A percentile compares a stretch with the other conserved stretches of the same genome.
phyloP scores from a whole-genome alignment of 2,797 vertebrate species.

The Anisognathus igniventris region DNA sequence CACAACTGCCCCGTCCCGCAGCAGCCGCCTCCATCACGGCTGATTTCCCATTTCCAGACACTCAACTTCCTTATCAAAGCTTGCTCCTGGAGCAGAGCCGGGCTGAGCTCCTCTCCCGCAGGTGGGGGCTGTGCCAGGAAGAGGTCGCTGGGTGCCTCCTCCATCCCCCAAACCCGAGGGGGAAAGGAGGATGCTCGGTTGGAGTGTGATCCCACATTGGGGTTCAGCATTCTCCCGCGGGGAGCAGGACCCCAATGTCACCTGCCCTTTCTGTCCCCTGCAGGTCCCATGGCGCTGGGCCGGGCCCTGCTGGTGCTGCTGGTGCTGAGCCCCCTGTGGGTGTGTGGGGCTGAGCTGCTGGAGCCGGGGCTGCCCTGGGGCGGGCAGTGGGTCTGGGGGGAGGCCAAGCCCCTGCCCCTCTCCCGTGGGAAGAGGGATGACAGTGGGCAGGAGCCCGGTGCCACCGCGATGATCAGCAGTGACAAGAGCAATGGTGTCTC shows the following conservation, averaged over 20 bases:
- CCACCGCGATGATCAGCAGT: fast-evolving
- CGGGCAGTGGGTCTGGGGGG: background rate
- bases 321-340: background rate
- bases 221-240: fast-evolving
- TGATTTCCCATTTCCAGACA: slow-evolving; percentile 7
- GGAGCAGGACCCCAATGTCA: background rate
- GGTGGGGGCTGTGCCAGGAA: background rate
- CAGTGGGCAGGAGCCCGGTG: fast-evolving
- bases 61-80: background rate
- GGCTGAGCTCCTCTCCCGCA: background rate
- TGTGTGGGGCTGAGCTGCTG: fast-evolving
- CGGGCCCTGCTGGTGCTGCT: background rate
- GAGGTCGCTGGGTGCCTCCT: fast-evolving
- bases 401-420: fast-evolving
- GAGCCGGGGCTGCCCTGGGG: background rate
- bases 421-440: background rate
- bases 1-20: background rate
- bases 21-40: background rate
- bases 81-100: background rate
- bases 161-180: background rate
- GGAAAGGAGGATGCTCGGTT: background rate
- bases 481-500: fast-evolving
- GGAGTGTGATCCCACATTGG: fast-evolving
- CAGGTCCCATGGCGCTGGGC: background rate
- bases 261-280: background rate